Base-by-base conservation (phyloP, 1,140 invertebrate genomes). In the Dendroctonus ponderosae region DNA sequence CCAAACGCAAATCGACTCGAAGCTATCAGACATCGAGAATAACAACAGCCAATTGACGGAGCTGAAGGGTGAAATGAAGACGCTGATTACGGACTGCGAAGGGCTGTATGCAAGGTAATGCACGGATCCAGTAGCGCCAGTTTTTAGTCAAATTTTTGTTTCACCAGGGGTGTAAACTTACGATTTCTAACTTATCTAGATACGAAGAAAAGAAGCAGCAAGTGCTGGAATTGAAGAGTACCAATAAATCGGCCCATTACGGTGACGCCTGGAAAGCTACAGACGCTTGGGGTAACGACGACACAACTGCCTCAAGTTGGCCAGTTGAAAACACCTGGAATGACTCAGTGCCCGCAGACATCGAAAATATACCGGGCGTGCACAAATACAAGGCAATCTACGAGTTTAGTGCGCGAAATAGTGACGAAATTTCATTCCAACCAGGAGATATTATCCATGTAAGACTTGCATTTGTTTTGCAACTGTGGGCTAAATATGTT, bases 391-490 rank as follows among this genome's bases (percentile, higher is more conserved):
- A 93, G 66, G 95, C 94, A 8, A 81, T 99, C 5, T 99, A 95
- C 77, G 93, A 95, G 77, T 99, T 99, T 82, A 89, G 89, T 52
- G 93, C 95, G 0, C 82, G 96, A 66, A 97, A 95, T 77, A 83
- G 85, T 7, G 97, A 99, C 81, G 97, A 99, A 80, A 87, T 99
- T 37, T 92, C 91, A 26, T 90, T 99, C 70, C 89, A 93, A 80
- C 93, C 94, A 43, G 96, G 96, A 5, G 97, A 98, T 80, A 87
- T 96, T 76, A 93, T 99, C 71, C 83, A 89, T 79, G 93, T 91
- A 81, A 81, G 78, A 63, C 52, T 67, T 8, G 3, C n/a, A 50
- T 59, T 38, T 59, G 43, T 38, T 5, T 39, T 0, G 7, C 14
- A 40, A 7, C 6, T 43, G 42, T 58, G 15, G 7, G 9, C n/a